Conservation (phyloP, 2,113 vertebrate species). For the Pomatostomus ruficeps region DNA sequence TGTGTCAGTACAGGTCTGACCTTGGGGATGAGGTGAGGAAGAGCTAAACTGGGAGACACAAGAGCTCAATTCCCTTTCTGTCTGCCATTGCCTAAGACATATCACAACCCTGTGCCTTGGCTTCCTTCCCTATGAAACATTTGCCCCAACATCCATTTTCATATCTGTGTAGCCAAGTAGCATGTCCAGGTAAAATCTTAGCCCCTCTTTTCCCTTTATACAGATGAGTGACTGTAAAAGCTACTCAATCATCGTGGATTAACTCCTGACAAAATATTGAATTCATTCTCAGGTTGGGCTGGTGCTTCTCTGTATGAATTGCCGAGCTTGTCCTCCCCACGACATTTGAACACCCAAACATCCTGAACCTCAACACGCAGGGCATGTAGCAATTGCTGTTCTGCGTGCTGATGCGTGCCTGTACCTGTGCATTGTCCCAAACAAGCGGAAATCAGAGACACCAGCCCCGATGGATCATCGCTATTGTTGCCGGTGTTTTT, state of each 20-base stretch:
- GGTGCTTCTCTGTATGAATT: neutral
- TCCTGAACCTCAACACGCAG: neutral
- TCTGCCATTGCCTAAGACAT: neutral
- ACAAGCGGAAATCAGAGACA: slow-evolving; percentile 11
- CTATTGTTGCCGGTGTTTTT: slow-evolving; percentile 73
- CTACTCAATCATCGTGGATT: neutral
- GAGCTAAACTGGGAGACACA: neutral
- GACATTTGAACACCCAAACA: neutral
- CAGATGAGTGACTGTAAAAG: neutral
- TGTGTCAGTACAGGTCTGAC: neutral
- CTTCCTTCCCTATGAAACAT: neutral
- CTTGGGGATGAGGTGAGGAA: neutral
- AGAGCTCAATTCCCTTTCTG: neutral
- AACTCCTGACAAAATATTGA: neutral
- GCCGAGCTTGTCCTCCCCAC: neutral
- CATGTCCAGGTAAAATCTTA: neutral
- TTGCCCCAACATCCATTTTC: neutral
- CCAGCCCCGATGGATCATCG: neutral
- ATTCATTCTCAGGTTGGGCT: neutral
- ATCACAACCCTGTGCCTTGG: neutral
- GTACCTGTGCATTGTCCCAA: slow-evolving; percentile 45
- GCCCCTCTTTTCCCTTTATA: neutral
- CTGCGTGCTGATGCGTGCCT: neutral
- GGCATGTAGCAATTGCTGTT: neutral
- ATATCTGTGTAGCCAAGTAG: neutral